These are phyloP conservation scores for Nanorana parkeri DNA, from an alignment of 2,113 vertebrate species.

Conservation along the genomic window DNA sequence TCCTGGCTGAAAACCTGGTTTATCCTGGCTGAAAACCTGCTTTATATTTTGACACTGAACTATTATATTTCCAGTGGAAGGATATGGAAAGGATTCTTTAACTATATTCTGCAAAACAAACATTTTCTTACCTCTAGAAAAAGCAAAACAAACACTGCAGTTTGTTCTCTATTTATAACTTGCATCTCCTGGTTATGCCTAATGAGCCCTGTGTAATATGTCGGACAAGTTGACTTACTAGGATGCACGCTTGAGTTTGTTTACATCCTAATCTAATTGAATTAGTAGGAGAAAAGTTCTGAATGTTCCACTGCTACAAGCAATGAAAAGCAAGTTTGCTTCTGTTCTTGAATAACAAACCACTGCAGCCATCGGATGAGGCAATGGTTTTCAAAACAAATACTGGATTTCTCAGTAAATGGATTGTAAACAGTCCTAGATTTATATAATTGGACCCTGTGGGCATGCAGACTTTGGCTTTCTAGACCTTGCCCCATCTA, in stretches of 20 bases:
- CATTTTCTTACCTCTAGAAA: too few relatives aligned
- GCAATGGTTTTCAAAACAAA: neutral
- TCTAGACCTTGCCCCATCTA: too few relatives aligned
- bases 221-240: neutral
- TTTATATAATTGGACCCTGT: too few relatives aligned
- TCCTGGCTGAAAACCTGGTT: too few relatives aligned
- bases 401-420: neutral
- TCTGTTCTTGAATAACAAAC: neutral
- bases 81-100: too few relatives aligned
- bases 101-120: too few relatives aligned
- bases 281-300: conserved; percentile 6
- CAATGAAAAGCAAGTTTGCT: neutral
- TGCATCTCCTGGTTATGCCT: conserved; percentile 1
- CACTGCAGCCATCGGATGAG: neutral
- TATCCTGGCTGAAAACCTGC: too few relatives aligned
- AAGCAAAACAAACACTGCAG: neutral
- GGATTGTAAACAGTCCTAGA: neutral
- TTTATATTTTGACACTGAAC: too few relatives aligned
- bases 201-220: conserved; percentile 8
- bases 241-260: neutral
- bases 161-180: neutral
- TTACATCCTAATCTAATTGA: conserved; percentile 14
- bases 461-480: too few relatives aligned
- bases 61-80: too few relatives aligned
- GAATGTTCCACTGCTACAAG: conserved; percentile 1